A percentile compares a stretch with the other conserved stretches of the same genome.
Evolutionary conservation across 2,888 invertebrate genomes (phyloP).

Genomic region (Caradrina clavipalpis): DNA sequence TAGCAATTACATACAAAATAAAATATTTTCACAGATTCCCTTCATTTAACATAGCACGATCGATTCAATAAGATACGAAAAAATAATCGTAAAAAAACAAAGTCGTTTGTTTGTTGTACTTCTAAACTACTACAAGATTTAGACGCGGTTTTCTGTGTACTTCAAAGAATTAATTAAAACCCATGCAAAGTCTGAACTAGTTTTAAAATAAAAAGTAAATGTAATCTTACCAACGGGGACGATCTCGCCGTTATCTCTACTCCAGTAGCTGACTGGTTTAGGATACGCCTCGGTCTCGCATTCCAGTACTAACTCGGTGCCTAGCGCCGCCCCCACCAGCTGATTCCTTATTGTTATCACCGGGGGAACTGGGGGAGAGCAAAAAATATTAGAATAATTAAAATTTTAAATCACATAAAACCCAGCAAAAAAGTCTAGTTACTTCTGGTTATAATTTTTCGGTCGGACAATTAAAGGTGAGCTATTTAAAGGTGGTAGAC

Average conservation of each 20-base stretch:
- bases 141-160: no score
- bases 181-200: neutral
- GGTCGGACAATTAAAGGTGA: no score
- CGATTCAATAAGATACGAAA: no score
- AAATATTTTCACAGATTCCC: neutral
- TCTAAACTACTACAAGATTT: no score
- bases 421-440: no score
- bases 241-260: constrained; percentile 94
- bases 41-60: no score
- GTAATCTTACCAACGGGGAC: constrained; percentile 93
- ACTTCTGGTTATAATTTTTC: no score
- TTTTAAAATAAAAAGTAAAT: constrained; percentile 18
- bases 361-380: constrained; percentile 93
- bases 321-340: constrained; percentile 94
- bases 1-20: neutral
- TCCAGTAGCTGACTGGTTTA: constrained; percentile 97
- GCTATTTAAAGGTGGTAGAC: no score
- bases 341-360: constrained; percentile 96
- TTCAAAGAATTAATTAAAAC: neutral
- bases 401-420: constrained; percentile 1
- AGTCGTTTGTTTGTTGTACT: no score
- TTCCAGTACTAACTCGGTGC: constrained; percentile 94
- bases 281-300: constrained; percentile 96
- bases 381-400: neutral
- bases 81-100: no score